These are phyloP conservation scores for Circaetus cinerascens DNA, from an alignment of 2,113 vertebrate genomes.

Conservation along the genomic window DNA sequence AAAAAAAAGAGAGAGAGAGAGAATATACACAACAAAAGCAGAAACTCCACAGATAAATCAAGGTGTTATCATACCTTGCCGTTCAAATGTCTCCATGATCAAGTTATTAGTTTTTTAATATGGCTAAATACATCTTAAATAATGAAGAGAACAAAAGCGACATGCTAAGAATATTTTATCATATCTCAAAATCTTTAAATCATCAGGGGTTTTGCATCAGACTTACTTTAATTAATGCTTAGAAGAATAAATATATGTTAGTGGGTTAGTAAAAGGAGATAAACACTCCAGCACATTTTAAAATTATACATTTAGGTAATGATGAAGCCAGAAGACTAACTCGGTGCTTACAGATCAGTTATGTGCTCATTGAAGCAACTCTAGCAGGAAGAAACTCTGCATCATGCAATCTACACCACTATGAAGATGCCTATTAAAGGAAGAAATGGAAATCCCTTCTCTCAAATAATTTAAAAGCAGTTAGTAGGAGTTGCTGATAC, in stretches of 20 bases:
- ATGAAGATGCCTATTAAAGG: neutral
- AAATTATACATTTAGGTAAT: neutral
- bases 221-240: neutral
- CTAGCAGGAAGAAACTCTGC: neutral
- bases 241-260: neutral
- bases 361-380: neutral
- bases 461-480: neutral
- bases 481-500: neutral
- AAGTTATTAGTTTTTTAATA: neutral
- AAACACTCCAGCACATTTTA: neutral
- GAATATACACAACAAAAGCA: neutral
- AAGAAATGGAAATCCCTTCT: neutral
- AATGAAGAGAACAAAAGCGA: neutral
- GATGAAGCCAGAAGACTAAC: neutral
- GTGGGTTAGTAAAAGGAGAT: neutral
- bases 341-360: neutral
- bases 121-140: neutral
- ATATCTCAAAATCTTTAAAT: neutral
- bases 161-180: neutral
- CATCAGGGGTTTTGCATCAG: neutral
- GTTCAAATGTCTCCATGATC: neutral
- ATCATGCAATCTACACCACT: neutral
- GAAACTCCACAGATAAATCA: neutral
- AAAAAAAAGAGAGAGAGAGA: neutral
- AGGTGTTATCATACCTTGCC: neutral